Base-by-base conservation (phyloP, 2,113 vertebrate species). In the Bujurquina vittata region DNA sequence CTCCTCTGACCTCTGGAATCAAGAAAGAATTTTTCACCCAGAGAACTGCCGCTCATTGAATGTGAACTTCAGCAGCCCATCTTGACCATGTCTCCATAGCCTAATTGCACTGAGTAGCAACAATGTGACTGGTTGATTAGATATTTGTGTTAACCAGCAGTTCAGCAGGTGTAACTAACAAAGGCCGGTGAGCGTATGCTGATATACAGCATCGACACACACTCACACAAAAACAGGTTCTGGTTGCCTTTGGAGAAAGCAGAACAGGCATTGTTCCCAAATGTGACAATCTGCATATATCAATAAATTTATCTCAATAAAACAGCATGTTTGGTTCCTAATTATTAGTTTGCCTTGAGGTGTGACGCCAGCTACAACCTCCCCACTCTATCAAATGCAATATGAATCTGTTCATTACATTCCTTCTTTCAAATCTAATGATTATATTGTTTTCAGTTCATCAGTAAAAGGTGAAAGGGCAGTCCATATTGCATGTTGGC, bases 331-430 rank as follows among this genome's bases (percentile, higher is more conserved):
- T 23, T 72, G 65, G 43, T 46, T 69, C 54, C 67, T 79, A 74
- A 55, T 74, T 40, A 57, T 37, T 37, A 57, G 33, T 75, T 72
- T 72, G 67, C 26, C 46, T 33, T 33, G 46, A 2, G 6, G 67
- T 72, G 23, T 72, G 49, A 31, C 20, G 43, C 10, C 43, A 72
- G 43, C 65, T 69, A 18, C 43, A 69, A 43, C 23, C 63, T 69
- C 46, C 40, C 43, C 23, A 72, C 3, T 52, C 23, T 52, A 46
- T 54, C 26, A 54, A 17, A 72, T n/a, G 52, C 67, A 72, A 11
- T 72, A 72, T 72, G 67, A 72, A 54, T 72, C 46, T 72, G 20
- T 54, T 54, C 67, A 72, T 54, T 54, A 33, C 67, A 72, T 52
- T 52, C 43, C 20, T 72, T 72, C 26, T 20, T 31, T 72, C 46